Base-by-base conservation (phyloP, 1,140 invertebrate species). In the Orchesella cincta region DNA sequence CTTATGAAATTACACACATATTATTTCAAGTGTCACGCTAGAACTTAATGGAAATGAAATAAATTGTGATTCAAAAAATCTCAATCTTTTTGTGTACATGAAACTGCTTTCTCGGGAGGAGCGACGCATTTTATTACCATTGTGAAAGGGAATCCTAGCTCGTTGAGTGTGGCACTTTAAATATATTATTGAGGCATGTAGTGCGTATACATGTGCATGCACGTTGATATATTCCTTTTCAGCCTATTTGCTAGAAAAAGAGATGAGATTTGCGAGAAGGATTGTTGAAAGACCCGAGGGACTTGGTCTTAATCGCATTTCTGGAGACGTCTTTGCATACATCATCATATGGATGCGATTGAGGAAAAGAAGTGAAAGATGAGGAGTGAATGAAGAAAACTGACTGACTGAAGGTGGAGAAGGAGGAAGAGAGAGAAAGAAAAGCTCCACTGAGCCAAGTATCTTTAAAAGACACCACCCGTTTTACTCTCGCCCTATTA, bases 261-360 rank as follows among this genome's bases (percentile, higher is more conserved):
- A 77, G 76, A 77, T 77, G 76, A 77, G 76, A 77, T 77, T 77
- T 73, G 76, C 36, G 62, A 29, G 52, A 77, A 74, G 73, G 76
- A 74, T 77, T 74, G 76, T 74, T 77, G 76, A 77, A 77, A 77
- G 57, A 39, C 76, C 72, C 76, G 23, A 46, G 76, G 76, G 76
- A 77, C 76, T 74, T 77, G 73, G 71, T 77, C 72, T 77, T 77
- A 77, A 77, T 77, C 76, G 72, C 72, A 77, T 77, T 77, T 77
- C 72, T 57, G 31, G 62, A 67, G 57, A 77, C 72, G 76, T 64
- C 76, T 77, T 77, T 76, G 71, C 76, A 77, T 77, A 74, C 72
- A 77, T 77, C 76, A 73, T 35, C 39, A 54, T 29, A 67, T 23
- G 52, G 54, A 74, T 36, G 35, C 5, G 36, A 46, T 39, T 46